Percentiles rank a stretch among this genome's conserved stretches.
These are phyloP conservation scores for Lacerta bilineata DNA, from an alignment of 2,797 vertebrate species.

Conservation along the genomic window DNA sequence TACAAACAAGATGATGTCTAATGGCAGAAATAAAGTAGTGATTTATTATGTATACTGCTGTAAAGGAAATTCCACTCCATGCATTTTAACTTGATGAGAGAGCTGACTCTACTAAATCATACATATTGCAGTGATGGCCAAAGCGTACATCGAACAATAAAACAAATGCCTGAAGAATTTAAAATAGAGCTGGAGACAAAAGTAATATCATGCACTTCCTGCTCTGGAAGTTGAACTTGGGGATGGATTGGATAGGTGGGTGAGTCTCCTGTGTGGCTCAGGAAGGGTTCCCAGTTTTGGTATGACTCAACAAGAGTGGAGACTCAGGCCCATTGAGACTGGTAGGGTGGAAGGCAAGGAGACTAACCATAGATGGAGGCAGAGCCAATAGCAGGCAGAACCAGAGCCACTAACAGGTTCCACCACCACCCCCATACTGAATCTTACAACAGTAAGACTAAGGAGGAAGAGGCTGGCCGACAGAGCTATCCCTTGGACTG, in stretches of 20 bases:
- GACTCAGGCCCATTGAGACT: no score
- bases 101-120: conserved; percentile 25
- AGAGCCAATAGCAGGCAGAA: no score
- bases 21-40: conserved; percentile 17
- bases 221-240: not conserved
- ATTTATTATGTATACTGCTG: conserved; percentile 31
- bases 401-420: no score
- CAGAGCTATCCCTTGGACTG: no score
- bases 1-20: conserved; percentile 27
- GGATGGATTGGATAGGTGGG: not conserved
- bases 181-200: conserved; percentile 26
- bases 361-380: no score
- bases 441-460: no score
- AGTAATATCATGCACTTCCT: not conserved
- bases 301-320: not conserved
- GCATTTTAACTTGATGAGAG: conserved; percentile 42
- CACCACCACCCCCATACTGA: no score
- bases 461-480: no score
- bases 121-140: conserved; percentile 30
- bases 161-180: conserved; percentile 46
- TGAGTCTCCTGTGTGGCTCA: not conserved
- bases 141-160: conserved; percentile 39
- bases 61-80: conserved; percentile 33
- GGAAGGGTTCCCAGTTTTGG: not conserved
- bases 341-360: no score